These are phyloP conservation scores for Ibycter americanus DNA, from an alignment of 2,797 vertebrate genomes.

Conservation along the genomic window DNA sequence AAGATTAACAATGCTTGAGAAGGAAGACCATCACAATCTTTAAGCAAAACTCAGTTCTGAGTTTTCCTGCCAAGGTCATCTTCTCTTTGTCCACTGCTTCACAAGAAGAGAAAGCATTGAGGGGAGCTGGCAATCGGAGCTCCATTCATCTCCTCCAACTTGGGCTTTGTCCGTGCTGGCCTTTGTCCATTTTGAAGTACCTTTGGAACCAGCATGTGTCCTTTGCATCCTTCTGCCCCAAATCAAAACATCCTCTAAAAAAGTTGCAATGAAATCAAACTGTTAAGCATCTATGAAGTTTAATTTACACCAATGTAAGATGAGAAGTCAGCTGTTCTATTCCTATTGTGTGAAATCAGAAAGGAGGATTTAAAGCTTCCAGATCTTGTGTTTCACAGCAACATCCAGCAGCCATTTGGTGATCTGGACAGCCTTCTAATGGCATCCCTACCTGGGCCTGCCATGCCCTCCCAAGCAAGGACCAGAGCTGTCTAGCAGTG, in stretches of 20 bases:
- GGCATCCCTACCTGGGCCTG: background rate
- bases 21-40: background rate
- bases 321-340: background rate
- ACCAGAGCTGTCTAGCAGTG: background rate
- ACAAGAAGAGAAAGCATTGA: background rate
- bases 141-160: background rate
- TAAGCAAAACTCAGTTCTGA: background rate
- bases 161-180: background rate
- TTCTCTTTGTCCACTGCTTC: background rate
- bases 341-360: background rate
- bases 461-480: background rate
- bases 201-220: background rate
- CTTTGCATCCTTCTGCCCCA: background rate
- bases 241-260: background rate
- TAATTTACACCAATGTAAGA: background rate
- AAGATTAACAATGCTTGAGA: background rate
- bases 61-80: background rate
- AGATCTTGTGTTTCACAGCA: background rate
- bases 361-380: background rate
- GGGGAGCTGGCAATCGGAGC: background rate
- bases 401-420: background rate
- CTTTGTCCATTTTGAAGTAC: background rate
- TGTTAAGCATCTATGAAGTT: background rate
- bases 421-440: background rate
- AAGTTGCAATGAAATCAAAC: background rate